These are phyloP conservation scores for Tromatobia lineatoria DNA, from an alignment of 2,888 invertebrate species.

Conservation along the genomic window DNA sequence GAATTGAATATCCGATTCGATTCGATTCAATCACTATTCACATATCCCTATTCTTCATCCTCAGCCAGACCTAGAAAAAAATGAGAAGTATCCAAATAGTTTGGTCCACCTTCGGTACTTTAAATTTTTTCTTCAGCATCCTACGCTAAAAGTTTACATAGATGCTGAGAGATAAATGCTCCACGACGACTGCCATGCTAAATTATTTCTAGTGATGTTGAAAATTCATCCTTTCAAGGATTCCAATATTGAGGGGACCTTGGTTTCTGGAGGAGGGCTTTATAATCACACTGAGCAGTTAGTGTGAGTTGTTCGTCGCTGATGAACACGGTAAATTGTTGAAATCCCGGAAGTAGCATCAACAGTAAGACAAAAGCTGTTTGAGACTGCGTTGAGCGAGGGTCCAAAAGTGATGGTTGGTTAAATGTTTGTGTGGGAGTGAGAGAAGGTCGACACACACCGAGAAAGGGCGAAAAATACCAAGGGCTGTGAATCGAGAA, in stretches of 20 bases:
- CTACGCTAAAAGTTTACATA: not conserved
- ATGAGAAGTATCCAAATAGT: no score
- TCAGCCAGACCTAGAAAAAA: no score
- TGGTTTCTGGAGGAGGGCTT: constrained; percentile 17
- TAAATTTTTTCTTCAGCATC: not conserved
- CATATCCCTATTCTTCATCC: no score
- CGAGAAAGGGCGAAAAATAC: constrained; percentile 24
- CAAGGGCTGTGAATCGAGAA: constrained; percentile 51
- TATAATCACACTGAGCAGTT: constrained; percentile 6
- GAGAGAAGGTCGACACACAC: constrained; percentile 30
- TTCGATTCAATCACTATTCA: no score
- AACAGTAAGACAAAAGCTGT: constrained; percentile 39
- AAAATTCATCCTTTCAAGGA: constrained; percentile 71
- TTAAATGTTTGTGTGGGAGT: constrained; percentile 43
- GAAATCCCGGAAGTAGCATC: constrained; percentile 36
- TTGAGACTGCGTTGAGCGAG: constrained; percentile 17
- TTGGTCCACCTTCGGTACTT: no score
- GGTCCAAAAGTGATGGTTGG: constrained; percentile 15
- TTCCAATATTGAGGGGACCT: constrained; percentile 38
- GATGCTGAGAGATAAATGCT: not conserved
- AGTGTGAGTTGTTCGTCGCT: constrained; percentile 23
- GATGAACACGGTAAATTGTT: constrained; percentile 48
- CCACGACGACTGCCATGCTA: constrained; percentile 64
- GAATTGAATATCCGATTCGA: no score
- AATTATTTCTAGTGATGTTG: constrained; percentile 73